Base-by-base conservation (phyloP, 2,888 invertebrate genomes). In the Tridacna gigas region DNA sequence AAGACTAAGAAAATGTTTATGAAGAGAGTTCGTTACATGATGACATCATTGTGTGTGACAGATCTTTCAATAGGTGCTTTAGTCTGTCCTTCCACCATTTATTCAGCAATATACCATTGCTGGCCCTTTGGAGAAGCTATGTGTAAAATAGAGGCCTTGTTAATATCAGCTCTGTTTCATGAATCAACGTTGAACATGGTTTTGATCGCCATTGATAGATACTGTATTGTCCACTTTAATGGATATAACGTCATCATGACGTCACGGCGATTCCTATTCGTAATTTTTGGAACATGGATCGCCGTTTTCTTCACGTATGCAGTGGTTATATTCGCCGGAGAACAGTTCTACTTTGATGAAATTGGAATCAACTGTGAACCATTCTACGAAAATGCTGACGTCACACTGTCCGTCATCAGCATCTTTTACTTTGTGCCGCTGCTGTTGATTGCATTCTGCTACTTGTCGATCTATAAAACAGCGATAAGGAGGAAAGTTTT, bases 291-390 rank as follows among this genome's bases (percentile, higher is more conserved):
- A 5, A 86, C 88, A 11, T 89, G 89, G 89, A 26, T 88, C 18
- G 67, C 71, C 22, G 86, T 87, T 25, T 89, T 89, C 67, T 66
- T 69, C 15, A 83, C 84, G n/a, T 89, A 89, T 56, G 79, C 87
- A 2, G 66, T 88, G 13, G 87, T 88, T 7, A 88, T 89, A 26
- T 88, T 87, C 47, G 86, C 74, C n/a, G 84, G 82, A n/a, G 85
- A 85, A n/a, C 86, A 89, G 65, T 88, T 78, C 66, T 89, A 89
- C 61, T 89, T 81, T 74, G 89, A 89, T 51, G 81, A 80, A 37
- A 82, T 89, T 9, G 89, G 88, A 74, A 86, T 89, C n/a, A 89
- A 89, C 80, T 89, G 89, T 73, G 89, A 89, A 80, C 89, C 89
- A 7, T 82, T 77, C 37, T 89, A 89, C 60, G 77, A 82, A 48